Conservation (phyloP, 1,140 invertebrate genomes). For the Lineus longissimus region DNA sequence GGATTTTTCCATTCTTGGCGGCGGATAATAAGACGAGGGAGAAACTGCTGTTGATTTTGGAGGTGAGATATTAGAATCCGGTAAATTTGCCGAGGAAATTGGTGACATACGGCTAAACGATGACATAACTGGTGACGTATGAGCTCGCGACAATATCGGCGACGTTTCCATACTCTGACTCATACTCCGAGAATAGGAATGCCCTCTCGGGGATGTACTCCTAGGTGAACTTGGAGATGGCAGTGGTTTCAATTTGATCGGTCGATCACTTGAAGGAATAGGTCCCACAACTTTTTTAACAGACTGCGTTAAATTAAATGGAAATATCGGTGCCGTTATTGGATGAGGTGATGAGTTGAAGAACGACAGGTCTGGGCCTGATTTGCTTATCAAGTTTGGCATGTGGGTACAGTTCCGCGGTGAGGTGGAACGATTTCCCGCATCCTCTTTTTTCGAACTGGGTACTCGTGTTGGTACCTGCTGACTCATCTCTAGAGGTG, state of each 20-base stretch:
- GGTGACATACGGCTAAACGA: too few relatives aligned
- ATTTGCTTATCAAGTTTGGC: conserved; percentile 7
- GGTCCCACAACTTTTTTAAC: conserved; percentile 13
- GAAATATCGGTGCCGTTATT: conserved; percentile 14
- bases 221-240: background rate
- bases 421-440: background rate
- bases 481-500: background rate
- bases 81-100: too few relatives aligned
- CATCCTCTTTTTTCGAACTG: background rate
- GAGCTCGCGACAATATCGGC: too few relatives aligned
- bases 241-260: conserved; percentile 5
- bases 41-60: too few relatives aligned
- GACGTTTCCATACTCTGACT: too few relatives aligned
- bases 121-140: too few relatives aligned
- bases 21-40: too few relatives aligned
- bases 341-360: conserved; percentile 8
- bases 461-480: background rate
- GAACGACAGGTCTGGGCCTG: background rate
- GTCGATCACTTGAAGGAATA: conserved; percentile 11
- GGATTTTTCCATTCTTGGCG: too few relatives aligned
- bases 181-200: too few relatives aligned
- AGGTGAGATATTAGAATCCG: too few relatives aligned
- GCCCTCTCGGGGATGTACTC: background rate
- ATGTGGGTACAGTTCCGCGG: conserved; percentile 2
- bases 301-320: conserved; percentile 9